These are phyloP conservation scores for Epizoanthus rinbou DNA, from an alignment of 92 coral and sea anemone genomes.

Conservation along the genomic window DNA sequence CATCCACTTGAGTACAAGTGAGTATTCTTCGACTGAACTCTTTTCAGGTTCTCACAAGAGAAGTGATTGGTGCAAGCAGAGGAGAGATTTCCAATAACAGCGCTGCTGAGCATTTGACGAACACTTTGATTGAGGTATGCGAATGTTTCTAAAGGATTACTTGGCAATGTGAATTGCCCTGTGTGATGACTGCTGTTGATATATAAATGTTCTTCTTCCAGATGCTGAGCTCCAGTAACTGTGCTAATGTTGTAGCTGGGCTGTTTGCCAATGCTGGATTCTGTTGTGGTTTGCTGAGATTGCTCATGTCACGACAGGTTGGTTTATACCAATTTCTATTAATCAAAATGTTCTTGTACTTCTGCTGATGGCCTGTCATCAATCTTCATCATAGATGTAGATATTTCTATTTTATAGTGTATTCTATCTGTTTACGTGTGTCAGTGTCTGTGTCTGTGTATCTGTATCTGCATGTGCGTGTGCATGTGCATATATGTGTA, in stretches of 20 bases:
- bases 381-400: neutral
- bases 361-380: neutral
- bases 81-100: constrained; percentile 56
- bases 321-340: neutral
- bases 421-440: neutral
- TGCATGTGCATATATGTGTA: too few species aligned
- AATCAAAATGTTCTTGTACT: neutral
- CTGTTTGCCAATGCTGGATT: constrained; percentile 67
- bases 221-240: constrained; percentile 61
- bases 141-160: too few species aligned
- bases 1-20: neutral
- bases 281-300: constrained; percentile 74
- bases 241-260: constrained; percentile 47
- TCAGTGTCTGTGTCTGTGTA: too few species aligned
- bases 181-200: neutral
- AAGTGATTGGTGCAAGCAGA: constrained; percentile 70
- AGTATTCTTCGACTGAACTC: neutral
- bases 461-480: too few species aligned
- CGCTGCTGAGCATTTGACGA: constrained; percentile 52
- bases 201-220: constrained; percentile 25
- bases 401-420: neutral
- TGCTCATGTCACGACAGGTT: constrained; percentile 93
- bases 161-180: neutral
- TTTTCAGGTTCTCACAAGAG: constrained; percentile 74
- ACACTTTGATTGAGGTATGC: constrained; percentile 57